Conservation (phyloP, 2,113 vertebrate species). For the Vulpes vulpes region DNA sequence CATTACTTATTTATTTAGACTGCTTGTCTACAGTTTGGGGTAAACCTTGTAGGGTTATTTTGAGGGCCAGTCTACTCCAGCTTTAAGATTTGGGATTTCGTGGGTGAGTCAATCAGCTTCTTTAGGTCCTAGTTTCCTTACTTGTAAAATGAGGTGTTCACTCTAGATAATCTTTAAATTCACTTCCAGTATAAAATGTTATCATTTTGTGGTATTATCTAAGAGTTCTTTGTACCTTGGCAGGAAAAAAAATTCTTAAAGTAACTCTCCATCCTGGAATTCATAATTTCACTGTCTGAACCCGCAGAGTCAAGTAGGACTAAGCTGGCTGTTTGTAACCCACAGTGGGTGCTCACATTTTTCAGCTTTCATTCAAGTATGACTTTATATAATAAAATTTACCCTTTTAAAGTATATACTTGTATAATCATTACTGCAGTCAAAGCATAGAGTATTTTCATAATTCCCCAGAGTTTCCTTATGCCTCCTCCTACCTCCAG, state of each 20-base stretch:
- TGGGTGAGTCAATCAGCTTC: not conserved
- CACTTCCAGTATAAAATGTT: not conserved
- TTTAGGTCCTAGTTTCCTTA: not conserved
- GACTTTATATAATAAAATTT: not conserved
- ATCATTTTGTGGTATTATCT: not conserved
- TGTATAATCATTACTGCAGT: not conserved
- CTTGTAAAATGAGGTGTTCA: not conserved
- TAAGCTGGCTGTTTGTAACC: not conserved
- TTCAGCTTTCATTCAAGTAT: not conserved
- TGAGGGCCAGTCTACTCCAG: not conserved
- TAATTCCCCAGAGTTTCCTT: not conserved
- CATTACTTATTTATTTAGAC: conserved; percentile 7
- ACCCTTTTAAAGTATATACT: not conserved
- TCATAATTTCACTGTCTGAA: not conserved
- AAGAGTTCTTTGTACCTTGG: not conserved
- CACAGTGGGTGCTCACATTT: not conserved
- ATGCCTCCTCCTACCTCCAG: not conserved
- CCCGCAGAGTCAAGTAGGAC: not conserved
- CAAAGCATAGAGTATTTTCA: not conserved
- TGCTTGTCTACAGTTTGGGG: not conserved
- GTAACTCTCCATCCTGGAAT: not conserved
- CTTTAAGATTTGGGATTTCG: not conserved
- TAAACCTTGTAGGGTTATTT: not conserved
- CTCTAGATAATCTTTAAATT: conserved; percentile 25
- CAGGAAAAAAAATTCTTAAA: not conserved